Evolutionary conservation across 2,797 vertebrate species (phyloP).

Genomic region (Jordanella pulchra): DNA sequence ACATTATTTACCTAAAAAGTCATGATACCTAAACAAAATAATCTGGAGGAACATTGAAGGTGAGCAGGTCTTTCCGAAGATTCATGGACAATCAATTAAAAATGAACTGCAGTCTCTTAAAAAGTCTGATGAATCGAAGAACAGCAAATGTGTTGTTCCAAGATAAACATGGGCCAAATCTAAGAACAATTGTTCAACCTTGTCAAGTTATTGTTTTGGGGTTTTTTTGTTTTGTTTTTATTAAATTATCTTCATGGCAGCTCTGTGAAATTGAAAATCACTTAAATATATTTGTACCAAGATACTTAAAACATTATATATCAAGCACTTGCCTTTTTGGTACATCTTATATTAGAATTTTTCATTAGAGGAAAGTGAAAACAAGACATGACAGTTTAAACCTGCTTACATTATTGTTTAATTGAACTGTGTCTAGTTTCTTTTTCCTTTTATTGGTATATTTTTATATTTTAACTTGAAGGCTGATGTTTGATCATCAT

Average conservation of each 20-base stretch:
- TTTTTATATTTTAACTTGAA: slow-evolving; percentile 2
- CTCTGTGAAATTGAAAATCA: slow-evolving; percentile 52
- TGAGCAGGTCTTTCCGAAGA: slow-evolving; percentile 1
- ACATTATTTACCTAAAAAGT: background rate
- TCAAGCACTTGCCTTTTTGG: slow-evolving; percentile 29
- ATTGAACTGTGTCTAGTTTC: slow-evolving; percentile 7
- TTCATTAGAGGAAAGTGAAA: slow-evolving; percentile 24
- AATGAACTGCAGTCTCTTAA: background rate
- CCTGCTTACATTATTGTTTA: background rate
- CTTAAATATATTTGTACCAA: slow-evolving; percentile 38
- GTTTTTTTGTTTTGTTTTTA: slow-evolving; percentile 45
- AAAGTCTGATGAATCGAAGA: background rate
- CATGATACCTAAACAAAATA: slow-evolving; percentile 12
- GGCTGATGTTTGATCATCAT: slow-evolving; percentile 12
- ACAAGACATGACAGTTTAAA: slow-evolving; percentile 13
- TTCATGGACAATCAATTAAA: slow-evolving; percentile 30
- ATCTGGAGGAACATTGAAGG: slow-evolving; percentile 2
- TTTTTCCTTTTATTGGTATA: slow-evolving; percentile 7
- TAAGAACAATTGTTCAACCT: slow-evolving; percentile 17
- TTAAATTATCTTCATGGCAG: slow-evolving; percentile 53
- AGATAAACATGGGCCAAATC: slow-evolving; percentile 33
- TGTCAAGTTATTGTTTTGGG: slow-evolving; percentile 23
- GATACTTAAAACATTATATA: slow-evolving; percentile 25
- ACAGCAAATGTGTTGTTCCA: slow-evolving; percentile 5
- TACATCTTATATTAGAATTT: slow-evolving; percentile 8